phyloP scores from a whole-genome alignment of 1,140 invertebrate genomes.

The Cyclargus thomasi region DNA sequence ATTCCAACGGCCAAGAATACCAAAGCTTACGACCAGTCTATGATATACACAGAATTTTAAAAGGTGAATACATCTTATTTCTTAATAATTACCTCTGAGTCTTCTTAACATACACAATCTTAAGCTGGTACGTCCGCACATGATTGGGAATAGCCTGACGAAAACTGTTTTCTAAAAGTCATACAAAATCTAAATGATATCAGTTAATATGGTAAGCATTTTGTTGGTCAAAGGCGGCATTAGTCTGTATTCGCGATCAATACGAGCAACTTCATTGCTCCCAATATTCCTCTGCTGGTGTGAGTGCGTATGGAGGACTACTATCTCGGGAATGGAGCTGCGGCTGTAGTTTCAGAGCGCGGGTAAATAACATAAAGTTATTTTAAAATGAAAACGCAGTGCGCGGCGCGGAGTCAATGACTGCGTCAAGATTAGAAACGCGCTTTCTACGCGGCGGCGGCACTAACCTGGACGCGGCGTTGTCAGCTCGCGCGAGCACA shows the following conservation, averaged over 20 bases:
- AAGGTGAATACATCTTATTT: too few relatives aligned
- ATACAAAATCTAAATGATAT: too few relatives aligned
- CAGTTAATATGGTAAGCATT: background rate
- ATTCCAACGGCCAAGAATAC: too few relatives aligned
- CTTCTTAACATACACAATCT: too few relatives aligned
- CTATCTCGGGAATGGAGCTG: background rate
- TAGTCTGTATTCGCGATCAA: background rate
- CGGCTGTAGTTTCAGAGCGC: background rate
- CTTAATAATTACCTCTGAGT: too few relatives aligned
- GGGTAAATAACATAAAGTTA: constrained; percentile 28
- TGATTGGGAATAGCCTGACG: too few relatives aligned
- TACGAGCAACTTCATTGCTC: background rate
- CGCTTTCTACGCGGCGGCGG: constrained; percentile 61
- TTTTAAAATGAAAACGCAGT: constrained; percentile 34
- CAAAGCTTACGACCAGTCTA: too few relatives aligned
- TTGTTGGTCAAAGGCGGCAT: background rate
- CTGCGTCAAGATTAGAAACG: constrained; percentile 68
- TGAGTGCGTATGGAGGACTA: background rate
- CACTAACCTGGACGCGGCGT: constrained; percentile 48
- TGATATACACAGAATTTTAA: too few relatives aligned
- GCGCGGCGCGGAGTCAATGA: constrained; percentile 57
- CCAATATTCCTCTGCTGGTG: background rate
- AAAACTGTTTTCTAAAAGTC: too few relatives aligned
- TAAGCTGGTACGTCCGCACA: too few relatives aligned
- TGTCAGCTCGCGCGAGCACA: constrained; percentile 44